Evolutionary conservation across 2,888 invertebrate species (phyloP), one percentile per base, ranked within the genome.

Genomic region (Oligia latruncula): DNA sequence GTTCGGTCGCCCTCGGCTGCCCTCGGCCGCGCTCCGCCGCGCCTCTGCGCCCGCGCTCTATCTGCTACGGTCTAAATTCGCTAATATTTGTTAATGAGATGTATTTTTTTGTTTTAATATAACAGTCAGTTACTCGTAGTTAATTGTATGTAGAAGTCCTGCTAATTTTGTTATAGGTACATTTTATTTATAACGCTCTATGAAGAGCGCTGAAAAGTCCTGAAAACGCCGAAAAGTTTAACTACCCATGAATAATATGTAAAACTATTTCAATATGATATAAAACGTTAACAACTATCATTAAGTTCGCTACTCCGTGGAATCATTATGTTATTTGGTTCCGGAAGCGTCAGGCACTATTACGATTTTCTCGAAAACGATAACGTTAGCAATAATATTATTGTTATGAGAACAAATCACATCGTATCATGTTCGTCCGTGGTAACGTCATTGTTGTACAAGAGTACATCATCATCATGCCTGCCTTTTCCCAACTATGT

Each of bases 1-100:
- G 62, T 82, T 89, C 88, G 83, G 84, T 40, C 78, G 78, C 83
- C 82, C 82, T 89, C 88, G 86, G 79, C 84, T 85, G 83, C 90
- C 77, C 81, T 78, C 87, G 88, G 72, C 74, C 84, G 78, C 90
- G 76, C 85, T 74, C 77, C 90, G 68, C 78, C 87, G 84, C 90
- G 62, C 85, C 81, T 85, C 81, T 81, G 84, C 88, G 88, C 88
- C 77, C 79, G 88, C 83, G 83, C 81, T 67, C 77, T 85, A 70
- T 81, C 86, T 80, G 74, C 78, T 67, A 49, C 66, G 62, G 62
- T 81, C 64, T 79, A n/a, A 75, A 84, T 87, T 89, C 72, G 84
- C 82, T 74, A 83, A 77, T 81, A 81, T 85, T 89, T 74, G 81
- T 86, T 84, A 85, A 88, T 87, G 67, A 86, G n/a, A 78, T 72